phyloP scores from a whole-genome alignment of 1,140 invertebrate species.

The Araneus ventricosus region DNA sequence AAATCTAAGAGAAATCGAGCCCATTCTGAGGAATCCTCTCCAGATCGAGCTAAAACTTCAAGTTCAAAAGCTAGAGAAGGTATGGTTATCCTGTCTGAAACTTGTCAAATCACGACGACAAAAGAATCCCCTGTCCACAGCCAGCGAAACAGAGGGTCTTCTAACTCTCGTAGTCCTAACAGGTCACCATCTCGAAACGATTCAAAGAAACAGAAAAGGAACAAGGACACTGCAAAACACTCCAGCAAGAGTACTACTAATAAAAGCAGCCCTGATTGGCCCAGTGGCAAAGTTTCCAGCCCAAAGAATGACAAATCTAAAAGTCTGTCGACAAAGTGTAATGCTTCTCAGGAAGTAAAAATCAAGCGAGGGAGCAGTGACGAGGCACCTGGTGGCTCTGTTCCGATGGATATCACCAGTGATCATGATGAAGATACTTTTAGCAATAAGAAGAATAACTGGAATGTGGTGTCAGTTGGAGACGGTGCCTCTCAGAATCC shows the following conservation, averaged over 20 bases:
- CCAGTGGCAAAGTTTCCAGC: constrained; percentile 15
- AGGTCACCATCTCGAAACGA: constrained; percentile 2
- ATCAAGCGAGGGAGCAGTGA: background rate
- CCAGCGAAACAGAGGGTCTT: background rate
- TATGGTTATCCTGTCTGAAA: constrained; percentile 7
- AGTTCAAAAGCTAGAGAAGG: background rate
- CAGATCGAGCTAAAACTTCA: background rate
- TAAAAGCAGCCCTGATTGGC: background rate
- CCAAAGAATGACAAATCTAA: background rate
- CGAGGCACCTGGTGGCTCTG: background rate
- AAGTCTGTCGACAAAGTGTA: background rate
- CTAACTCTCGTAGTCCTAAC: background rate
- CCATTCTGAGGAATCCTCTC: background rate
- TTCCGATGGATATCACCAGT: background rate
- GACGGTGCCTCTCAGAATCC: background rate
- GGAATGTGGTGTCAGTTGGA: constrained; percentile 18
- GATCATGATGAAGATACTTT: background rate
- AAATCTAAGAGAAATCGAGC: constrained; percentile 3
- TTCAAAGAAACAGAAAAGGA: constrained; percentile 44
- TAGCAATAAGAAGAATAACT: constrained; percentile 18
- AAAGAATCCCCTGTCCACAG: background rate
- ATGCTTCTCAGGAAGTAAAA: background rate
- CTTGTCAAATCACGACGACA: constrained; percentile 30
- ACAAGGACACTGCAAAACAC: background rate
- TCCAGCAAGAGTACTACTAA: background rate